Conservation (phyloP, 2,888 invertebrate species). For the Eupithecia insigniata region DNA sequence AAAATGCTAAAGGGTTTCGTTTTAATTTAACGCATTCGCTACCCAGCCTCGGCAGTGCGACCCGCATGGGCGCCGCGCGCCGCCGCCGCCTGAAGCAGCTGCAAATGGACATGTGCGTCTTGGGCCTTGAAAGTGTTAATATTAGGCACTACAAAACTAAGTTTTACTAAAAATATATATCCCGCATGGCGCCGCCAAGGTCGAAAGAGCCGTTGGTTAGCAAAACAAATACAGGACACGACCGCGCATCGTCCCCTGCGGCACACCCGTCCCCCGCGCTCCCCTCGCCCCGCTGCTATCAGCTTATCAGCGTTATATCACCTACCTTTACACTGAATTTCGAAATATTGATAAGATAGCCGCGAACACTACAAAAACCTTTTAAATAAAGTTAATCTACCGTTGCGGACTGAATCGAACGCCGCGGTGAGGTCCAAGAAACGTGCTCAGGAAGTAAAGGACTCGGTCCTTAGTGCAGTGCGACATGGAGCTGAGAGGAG, state of each 20-base stretch:
- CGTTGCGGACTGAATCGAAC: constrained; percentile 53
- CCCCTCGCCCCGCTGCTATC: constrained; percentile 50
- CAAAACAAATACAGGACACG: constrained; percentile 14
- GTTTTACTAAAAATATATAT: background rate
- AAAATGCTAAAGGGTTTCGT: too few relatives aligned
- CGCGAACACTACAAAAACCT: constrained; percentile 52
- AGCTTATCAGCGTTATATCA: constrained; percentile 62
- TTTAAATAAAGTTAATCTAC: constrained; percentile 57
- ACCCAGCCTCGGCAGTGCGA: too few relatives aligned
- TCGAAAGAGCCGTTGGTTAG: constrained; percentile 19
- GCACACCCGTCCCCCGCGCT: constrained; percentile 48
- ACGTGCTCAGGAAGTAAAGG: constrained; percentile 37
- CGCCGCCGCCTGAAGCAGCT: too few relatives aligned
- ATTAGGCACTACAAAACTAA: background rate
- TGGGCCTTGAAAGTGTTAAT: too few relatives aligned
- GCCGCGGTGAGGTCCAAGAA: constrained; percentile 48
- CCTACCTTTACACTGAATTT: constrained; percentile 76
- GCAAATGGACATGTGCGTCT: too few relatives aligned
- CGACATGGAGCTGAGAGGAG: constrained; percentile 56
- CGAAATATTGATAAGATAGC: constrained; percentile 74
- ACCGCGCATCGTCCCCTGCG: constrained; percentile 48
- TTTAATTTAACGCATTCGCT: too few relatives aligned
- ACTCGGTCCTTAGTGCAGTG: constrained; percentile 44
- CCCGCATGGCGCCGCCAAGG: constrained; percentile 8
- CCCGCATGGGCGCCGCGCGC: too few relatives aligned